Evolutionary conservation across 2,797 vertebrate genomes (phyloP).

Genomic region (Pachyuromys duprasi): DNA sequence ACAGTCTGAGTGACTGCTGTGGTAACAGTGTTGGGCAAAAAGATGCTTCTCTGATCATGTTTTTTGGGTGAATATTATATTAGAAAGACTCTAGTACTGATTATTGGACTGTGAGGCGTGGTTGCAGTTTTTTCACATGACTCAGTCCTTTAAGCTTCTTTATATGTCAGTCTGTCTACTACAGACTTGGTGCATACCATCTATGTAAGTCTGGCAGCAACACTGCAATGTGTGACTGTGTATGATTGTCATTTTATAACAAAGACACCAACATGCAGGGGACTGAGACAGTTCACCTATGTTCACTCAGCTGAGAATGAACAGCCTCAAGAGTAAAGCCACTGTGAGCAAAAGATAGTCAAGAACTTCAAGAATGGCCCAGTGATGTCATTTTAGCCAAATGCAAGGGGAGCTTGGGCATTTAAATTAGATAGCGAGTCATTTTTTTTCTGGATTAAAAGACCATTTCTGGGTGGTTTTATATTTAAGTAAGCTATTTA

Average conservation of each 20-base stretch:
- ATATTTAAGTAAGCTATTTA: slow-evolving; percentile 15
- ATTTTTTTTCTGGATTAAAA: not conserved
- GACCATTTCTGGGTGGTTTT: not conserved
- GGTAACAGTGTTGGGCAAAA: not conserved
- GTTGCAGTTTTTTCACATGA: not conserved
- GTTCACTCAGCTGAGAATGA: not conserved
- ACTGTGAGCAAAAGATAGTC: not conserved
- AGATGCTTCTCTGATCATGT: not conserved
- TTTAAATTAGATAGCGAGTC: not conserved
- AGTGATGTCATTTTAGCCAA: not conserved
- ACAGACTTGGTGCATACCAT: not conserved
- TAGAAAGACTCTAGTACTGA: not conserved
- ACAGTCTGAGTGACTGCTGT: not conserved
- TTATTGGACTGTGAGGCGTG: not conserved
- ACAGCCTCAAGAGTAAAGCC: not conserved
- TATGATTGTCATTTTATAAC: not conserved
- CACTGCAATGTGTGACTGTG: not conserved
- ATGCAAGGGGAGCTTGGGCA: not conserved
- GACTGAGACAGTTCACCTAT: not conserved
- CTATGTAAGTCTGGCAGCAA: not conserved
- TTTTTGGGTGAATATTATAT: not conserved
- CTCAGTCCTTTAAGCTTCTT: not conserved
- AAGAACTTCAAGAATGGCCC: not conserved
- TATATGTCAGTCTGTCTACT: not conserved
- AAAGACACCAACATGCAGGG: not conserved